These are phyloP conservation scores for Chironex yamaguchii DNA, from an alignment of 30 jellyfish, hydroid and myxozoan genomes.

Conservation along the genomic window DNA sequence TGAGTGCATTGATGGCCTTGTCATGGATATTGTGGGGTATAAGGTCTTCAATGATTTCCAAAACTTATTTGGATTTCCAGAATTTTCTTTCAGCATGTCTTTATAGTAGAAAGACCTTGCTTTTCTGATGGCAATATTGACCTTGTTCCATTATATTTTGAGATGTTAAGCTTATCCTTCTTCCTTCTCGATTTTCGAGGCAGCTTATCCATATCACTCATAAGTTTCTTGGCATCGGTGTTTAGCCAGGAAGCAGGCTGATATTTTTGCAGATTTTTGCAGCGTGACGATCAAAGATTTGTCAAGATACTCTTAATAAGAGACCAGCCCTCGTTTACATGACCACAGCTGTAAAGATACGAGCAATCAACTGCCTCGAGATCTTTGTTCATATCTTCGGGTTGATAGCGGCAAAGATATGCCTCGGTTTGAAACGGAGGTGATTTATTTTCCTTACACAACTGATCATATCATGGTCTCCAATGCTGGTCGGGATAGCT, in stretches of 20 bases:
- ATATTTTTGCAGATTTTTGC: constrained; percentile 32
- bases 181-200: constrained; percentile 45
- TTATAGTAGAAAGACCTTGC: constrained; percentile 4
- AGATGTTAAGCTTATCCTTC: constrained; percentile 32
- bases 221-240: too few relatives aligned
- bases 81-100: background rate
- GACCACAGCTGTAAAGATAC: constrained; percentile 18
- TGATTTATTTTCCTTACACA: too few relatives aligned
- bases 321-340: constrained; percentile 50
- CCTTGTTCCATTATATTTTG: background rate
- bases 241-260: constrained; percentile 62
- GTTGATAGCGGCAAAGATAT: too few relatives aligned
- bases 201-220: too few relatives aligned
- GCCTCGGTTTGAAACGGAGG: too few relatives aligned
- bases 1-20: constrained; percentile 42
- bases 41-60: constrained; percentile 17
- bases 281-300: constrained; percentile 31
- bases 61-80: constrained; percentile 2
- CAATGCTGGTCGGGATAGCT: too few relatives aligned
- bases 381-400: constrained; percentile 30
- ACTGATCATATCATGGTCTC: too few relatives aligned
- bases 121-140: constrained; percentile 3
- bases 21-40: constrained; percentile 3
- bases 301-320: background rate
- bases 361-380: constrained; percentile 45